Evolutionary conservation across 2,797 vertebrate genomes (phyloP).

Genomic region (Eidolon dupreanum): DNA sequence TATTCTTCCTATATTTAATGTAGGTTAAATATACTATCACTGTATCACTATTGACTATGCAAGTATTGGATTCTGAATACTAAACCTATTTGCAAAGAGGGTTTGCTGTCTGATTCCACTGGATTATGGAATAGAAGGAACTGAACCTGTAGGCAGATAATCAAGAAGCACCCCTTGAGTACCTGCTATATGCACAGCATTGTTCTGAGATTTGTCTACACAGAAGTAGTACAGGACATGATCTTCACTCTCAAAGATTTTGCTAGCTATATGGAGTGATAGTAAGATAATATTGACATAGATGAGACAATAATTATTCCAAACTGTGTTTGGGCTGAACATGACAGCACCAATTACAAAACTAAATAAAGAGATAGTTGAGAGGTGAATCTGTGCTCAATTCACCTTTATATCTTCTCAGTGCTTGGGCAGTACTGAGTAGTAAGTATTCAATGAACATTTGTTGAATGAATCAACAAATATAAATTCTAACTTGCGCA

Average conservation of each 20-base stretch:
- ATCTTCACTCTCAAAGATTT: background rate
- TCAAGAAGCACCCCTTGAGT: background rate
- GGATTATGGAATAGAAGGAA: background rate
- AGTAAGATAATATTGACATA: constrained; percentile 18
- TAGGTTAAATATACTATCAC: constrained; percentile 7
- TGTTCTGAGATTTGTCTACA: background rate
- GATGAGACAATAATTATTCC: constrained; percentile 24
- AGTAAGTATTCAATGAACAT: background rate
- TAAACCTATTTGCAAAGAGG: background rate
- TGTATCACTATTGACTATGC: background rate
- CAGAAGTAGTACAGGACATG: background rate
- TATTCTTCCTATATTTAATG: constrained; percentile 9
- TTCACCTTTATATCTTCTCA: background rate
- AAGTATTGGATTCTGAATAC: constrained; percentile 18
- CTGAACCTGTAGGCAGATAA: background rate
- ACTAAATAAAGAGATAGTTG: background rate
- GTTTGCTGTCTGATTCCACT: background rate
- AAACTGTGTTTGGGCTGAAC: constrained; percentile 2
- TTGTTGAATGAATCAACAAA: background rate
- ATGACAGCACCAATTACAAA: constrained; percentile 33
- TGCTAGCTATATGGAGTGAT: background rate
- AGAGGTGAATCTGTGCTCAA: background rate
- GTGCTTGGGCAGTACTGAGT: background rate
- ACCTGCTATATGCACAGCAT: background rate
- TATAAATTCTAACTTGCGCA: background rate